Percentiles rank a stretch among this genome's conserved stretches.
Evolutionary conservation across 2,888 invertebrate species (phyloP).

Genomic region (Sesia apiformis): DNA sequence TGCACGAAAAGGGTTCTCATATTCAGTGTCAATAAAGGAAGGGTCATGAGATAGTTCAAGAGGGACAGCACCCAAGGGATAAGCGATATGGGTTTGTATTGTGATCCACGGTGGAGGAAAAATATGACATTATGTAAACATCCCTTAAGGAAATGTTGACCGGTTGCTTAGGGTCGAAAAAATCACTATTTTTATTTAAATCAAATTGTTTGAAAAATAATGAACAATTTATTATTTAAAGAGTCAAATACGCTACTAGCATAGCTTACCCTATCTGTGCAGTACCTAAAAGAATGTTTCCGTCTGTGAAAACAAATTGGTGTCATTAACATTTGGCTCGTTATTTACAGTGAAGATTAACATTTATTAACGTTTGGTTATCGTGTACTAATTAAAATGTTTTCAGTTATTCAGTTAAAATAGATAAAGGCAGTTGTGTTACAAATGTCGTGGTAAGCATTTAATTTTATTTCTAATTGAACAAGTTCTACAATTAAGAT

Average conservation of each 20-base stretch:
- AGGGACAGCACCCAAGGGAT: conserved; percentile 1
- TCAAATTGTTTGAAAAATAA: too few species aligned
- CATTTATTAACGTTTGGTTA: background rate
- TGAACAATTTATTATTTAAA: too few species aligned
- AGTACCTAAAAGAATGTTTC: too few species aligned
- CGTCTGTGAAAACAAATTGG: too few species aligned
- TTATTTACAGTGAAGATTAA: background rate
- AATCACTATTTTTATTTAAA: too few species aligned
- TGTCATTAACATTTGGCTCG: background rate
- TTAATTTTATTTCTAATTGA: background rate
- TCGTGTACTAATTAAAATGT: background rate
- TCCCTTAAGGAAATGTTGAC: background rate
- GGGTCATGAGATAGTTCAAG: conserved; percentile 3
- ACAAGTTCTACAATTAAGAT: too few species aligned
- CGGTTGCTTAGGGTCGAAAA: too few species aligned
- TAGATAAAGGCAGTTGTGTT: background rate
- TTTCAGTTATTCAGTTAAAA: background rate
- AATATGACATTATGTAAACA: conserved; percentile 3
- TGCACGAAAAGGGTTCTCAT: conserved; percentile 7
- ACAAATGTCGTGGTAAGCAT: background rate
- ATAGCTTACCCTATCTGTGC: too few species aligned
- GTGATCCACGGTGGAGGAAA: background rate
- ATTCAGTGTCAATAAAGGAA: conserved; percentile 9
- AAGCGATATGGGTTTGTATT: conserved; percentile 3
- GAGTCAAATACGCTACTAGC: too few species aligned